Base-by-base conservation (phyloP, 2,888 invertebrate genomes). In the Caradrina clavipalpis region DNA sequence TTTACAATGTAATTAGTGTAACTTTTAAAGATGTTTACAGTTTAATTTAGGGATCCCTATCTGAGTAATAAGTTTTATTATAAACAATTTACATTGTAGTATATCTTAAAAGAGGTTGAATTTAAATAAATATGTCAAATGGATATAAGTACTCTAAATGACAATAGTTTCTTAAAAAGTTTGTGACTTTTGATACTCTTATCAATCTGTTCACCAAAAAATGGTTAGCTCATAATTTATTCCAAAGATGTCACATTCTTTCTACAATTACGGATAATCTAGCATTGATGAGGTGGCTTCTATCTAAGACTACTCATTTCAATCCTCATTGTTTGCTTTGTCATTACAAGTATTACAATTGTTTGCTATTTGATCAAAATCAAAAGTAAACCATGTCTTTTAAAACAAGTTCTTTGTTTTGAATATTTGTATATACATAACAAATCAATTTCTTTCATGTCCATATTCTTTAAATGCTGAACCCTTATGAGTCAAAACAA, bases 1-100 rank as follows among this genome's bases (percentile, higher is more conserved):
- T 55, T 53, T 10, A 76, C 54, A 49, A 21, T 19, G 51, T 74
- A 68, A 54, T 61, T 54, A 17, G 17, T 66, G 21, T 51, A 58
- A 7, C 15, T 21, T 69, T 60, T 50, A 35, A 19, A 39, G 1
- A 13, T 49, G 11, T 39, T 63, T 42, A 39, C 3, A 59, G n/a
- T 53, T 57, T 55, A 4, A 54, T 26, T 45, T 47, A 1, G 21
- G 1, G 8, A 22, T 69, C 26, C 51, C 21, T 51, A 13, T 5
- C 17, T 55, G 10, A 39, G 22, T 21, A 45, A 53, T 51, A 56
- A 19, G 31, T 8, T 42, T 17, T 45, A 39, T 58, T 51, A 39
- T 51, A 62, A 39, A 51, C 47, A 59, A 50, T 4, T 47, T 45
- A 57, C 42, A 35, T 22, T 45, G 31, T 45, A 26, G 53, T 50